A percentile compares a stretch with the other conserved stretches of the same genome.
phyloP scores from a whole-genome alignment of 2,113 vertebrate species.

The Saimiri boliviensis region DNA sequence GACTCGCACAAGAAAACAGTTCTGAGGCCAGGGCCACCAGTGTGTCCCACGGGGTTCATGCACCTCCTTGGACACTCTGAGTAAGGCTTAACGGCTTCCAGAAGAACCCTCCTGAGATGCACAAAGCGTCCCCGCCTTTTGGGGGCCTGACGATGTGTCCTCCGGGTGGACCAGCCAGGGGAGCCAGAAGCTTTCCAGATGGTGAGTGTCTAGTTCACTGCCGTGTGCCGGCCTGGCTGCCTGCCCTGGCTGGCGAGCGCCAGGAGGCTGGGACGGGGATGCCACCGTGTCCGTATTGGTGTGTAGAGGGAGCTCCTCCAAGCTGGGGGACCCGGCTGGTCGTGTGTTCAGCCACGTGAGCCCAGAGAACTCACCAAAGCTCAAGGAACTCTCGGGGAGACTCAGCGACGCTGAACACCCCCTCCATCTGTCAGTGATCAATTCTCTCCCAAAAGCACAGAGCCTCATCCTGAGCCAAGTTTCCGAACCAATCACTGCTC shows the following conservation, averaged over 20 bases:
- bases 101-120: background rate
- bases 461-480: background rate
- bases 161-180: fast-evolving
- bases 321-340: background rate
- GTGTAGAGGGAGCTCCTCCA: fast-evolving
- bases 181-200: background rate
- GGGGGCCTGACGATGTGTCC: background rate
- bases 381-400: background rate
- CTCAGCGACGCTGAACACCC: background rate
- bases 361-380: background rate
- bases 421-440: background rate
- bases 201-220: background rate
- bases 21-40: background rate
- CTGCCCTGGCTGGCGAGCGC: background rate
- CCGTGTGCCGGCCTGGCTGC: fast-evolving
- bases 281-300: fast-evolving
- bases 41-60: fast-evolving
- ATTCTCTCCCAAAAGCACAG: background rate
- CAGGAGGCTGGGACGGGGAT: fast-evolving
- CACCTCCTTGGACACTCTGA: background rate
- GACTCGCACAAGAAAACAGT: fast-evolving
- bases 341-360: background rate
- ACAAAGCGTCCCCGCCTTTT: fast-evolving
- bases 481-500: background rate
- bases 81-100: background rate